Evolutionary conservation across 2,888 invertebrate genomes (phyloP).

Genomic region (Unio delphinus): DNA sequence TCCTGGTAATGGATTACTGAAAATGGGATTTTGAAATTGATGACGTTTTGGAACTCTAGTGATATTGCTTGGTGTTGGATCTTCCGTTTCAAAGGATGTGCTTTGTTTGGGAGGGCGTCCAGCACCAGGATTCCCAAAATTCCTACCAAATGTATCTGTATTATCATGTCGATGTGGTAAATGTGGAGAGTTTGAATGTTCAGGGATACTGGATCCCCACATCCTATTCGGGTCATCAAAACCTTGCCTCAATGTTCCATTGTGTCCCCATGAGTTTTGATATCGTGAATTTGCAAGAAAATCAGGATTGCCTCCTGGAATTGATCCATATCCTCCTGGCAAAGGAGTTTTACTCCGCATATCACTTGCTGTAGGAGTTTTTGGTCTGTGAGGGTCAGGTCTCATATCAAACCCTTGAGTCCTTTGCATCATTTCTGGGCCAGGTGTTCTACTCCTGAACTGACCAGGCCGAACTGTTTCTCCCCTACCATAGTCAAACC

Average conservation of each 20-base stretch:
- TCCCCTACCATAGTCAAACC: slow-evolving; percentile 32
- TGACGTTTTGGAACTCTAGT: slow-evolving; percentile 56
- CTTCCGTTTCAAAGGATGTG: slow-evolving; percentile 78
- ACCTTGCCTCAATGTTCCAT: slow-evolving; percentile 31
- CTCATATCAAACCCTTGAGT: slow-evolving; percentile 54
- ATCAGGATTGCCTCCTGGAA: slow-evolving; percentile 38
- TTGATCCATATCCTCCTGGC: slow-evolving; percentile 43
- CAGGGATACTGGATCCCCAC: slow-evolving; percentile 42
- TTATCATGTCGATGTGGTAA: slow-evolving; percentile 33
- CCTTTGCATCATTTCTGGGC: slow-evolving; percentile 69
- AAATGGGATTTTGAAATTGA: slow-evolving; percentile 43
- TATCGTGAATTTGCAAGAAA: slow-evolving; percentile 33
- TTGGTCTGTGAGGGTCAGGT: slow-evolving; percentile 58
- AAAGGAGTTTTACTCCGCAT: slow-evolving; percentile 69
- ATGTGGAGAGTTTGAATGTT: slow-evolving; percentile 34
- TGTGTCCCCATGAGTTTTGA: slow-evolving; percentile 32
- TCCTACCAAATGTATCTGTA: slow-evolving; percentile 33
- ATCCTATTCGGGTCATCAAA: slow-evolving; percentile 34
- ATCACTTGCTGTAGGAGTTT: slow-evolving; percentile 65
- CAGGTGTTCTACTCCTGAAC: slow-evolving; percentile 70
- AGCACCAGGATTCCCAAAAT: slow-evolving; percentile 41
- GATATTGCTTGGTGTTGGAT: slow-evolving; percentile 72
- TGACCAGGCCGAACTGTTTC: slow-evolving; percentile 56
- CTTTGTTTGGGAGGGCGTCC: slow-evolving; percentile 72
- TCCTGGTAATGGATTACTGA: slow-evolving; percentile 29